phyloP scores from a whole-genome alignment of 2,888 invertebrate genomes.

The Eutolmus rufibarbis region DNA sequence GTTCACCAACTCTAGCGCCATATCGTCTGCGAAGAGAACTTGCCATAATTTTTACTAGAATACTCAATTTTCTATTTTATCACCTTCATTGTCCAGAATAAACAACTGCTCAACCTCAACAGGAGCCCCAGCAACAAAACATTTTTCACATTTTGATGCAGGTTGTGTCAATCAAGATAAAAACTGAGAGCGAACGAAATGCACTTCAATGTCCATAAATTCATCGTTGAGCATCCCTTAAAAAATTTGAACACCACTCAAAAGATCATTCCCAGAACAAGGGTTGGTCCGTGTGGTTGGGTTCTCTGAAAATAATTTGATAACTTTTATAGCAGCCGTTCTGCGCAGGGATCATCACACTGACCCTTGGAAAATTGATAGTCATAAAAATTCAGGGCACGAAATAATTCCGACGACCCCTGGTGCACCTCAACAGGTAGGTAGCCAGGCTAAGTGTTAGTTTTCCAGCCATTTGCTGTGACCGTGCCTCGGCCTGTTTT shows the following conservation, averaged over 20 bases:
- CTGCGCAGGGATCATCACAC: neutral
- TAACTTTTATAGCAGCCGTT: slow-evolving; percentile 22
- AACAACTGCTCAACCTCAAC: neutral
- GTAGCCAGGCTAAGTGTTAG: slow-evolving; percentile 3
- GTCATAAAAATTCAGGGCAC: slow-evolving; percentile 19
- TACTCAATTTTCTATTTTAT: neutral
- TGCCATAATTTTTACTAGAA: neutral
- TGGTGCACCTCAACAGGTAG: slow-evolving; percentile 9
- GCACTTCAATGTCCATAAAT: slow-evolving; percentile 16
- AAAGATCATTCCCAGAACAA: slow-evolving; percentile 29
- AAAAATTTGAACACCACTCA: neutral
- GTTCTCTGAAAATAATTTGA: slow-evolving; percentile 29
- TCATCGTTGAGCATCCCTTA: slow-evolving; percentile 10
- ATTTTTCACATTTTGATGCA: neutral
- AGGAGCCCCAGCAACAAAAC: slow-evolving; percentile 13
- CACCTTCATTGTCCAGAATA: neutral
- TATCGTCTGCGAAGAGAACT: neutral
- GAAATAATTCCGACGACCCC: slow-evolving; percentile 3
- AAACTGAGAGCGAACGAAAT: neutral
- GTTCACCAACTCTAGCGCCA: neutral
- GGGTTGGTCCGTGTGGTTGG: slow-evolving; percentile 27
- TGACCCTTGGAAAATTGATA: slow-evolving; percentile 26
- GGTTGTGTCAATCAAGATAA: slow-evolving; percentile 16
- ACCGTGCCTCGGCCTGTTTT: neutral
- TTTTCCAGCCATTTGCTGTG: slow-evolving; percentile 15